These are phyloP conservation scores for Trinorchestia longiramus DNA, from an alignment of 1,140 invertebrate genomes.

Conservation along the genomic window DNA sequence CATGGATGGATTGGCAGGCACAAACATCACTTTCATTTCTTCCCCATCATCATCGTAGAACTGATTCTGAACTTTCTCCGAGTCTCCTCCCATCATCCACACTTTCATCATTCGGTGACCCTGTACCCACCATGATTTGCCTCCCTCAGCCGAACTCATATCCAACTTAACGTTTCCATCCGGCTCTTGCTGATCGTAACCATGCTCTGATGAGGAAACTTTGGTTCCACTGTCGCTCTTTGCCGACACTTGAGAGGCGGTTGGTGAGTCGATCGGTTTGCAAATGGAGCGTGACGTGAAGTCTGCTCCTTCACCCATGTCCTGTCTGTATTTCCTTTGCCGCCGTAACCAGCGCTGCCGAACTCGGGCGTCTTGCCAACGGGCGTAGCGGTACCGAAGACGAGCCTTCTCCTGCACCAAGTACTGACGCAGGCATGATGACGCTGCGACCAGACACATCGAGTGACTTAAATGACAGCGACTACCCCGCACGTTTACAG, in stretches of 20 bases:
- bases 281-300: neutral
- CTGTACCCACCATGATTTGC: conserved; percentile 25
- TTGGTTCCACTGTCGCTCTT: conserved; percentile 46
- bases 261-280: conserved; percentile 3
- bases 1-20: conserved; percentile 38
- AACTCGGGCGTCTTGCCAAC: conserved; percentile 56
- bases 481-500: neutral
- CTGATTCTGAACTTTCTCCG: neutral
- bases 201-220: conserved; percentile 19
- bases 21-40: conserved; percentile 48
- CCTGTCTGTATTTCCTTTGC: conserved; percentile 47
- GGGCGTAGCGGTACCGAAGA: conserved; percentile 59
- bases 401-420: conserved; percentile 60
- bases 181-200: neutral
- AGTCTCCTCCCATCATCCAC: conserved; percentile 29
- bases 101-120: conserved; percentile 10
- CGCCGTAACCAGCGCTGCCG: conserved; percentile 61
- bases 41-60: conserved; percentile 15
- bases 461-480: neutral
- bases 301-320: neutral
- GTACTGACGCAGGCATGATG: conserved; percentile 57
- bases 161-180: neutral
- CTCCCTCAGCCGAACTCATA: neutral
- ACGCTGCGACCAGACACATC: conserved; percentile 60
- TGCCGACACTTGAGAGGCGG: conserved; percentile 56